Percentiles rank a stretch among this genome's conserved stretches.
Conservation (phyloP, 2,113 vertebrate genomes). For the Clupea harengus region DNA sequence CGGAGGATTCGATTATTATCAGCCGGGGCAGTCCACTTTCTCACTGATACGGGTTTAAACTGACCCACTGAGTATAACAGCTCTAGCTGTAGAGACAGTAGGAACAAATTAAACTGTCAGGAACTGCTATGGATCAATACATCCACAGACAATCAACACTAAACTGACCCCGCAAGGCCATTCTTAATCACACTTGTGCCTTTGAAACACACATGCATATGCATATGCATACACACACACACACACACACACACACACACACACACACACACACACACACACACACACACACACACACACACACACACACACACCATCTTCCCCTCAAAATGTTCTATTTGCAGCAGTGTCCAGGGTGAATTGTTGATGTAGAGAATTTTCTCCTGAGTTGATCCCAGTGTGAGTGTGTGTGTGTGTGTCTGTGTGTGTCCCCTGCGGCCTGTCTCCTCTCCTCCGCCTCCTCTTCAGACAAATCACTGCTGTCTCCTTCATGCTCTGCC, state of each 20-base stretch:
- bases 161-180: not conserved
- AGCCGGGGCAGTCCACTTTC: not conserved
- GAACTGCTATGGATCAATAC: not conserved
- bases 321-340: not conserved
- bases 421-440: not conserved
- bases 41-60: not conserved
- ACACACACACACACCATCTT: not conserved
- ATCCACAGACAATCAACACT: not conserved
- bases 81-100: too few relatives aligned
- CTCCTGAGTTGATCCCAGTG: not conserved
- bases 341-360: not conserved
- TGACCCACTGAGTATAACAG: too few relatives aligned
- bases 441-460: constrained; percentile 15
- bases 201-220: not conserved
- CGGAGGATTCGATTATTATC: not conserved
- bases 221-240: not conserved
- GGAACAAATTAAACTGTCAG: not conserved
- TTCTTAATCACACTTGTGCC: too few relatives aligned
- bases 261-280: not conserved
- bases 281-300: not conserved
- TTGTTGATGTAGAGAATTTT: not conserved
- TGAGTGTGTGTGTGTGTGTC: constrained; percentile 22
- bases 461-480: not conserved
- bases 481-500: not conserved
- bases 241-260: not conserved